Percentiles rank a stretch among this genome's conserved stretches.
Conservation (phyloP, 2,797 vertebrate species). For the Morus bassanus region DNA sequence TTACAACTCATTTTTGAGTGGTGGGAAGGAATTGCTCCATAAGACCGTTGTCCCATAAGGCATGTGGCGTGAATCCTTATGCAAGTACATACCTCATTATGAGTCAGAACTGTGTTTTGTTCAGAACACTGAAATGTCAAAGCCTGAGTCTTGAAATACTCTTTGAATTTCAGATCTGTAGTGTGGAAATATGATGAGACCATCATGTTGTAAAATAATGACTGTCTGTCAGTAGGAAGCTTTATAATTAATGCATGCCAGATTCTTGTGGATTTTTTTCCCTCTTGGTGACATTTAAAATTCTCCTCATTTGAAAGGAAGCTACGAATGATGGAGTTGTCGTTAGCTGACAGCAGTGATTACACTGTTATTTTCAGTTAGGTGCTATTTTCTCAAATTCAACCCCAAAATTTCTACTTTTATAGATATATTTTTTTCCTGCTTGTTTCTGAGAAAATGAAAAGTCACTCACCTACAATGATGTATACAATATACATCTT, state of each 20-base stretch:
- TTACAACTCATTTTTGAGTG: background rate
- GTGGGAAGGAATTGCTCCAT: background rate
- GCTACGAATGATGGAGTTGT: background rate
- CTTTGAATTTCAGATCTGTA: background rate
- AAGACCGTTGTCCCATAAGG: background rate
- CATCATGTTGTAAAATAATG: background rate
- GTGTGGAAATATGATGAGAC: background rate
- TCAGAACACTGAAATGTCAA: background rate
- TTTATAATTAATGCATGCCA: background rate
- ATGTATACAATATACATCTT: background rate
- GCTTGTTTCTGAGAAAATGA: background rate
- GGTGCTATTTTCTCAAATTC: background rate
- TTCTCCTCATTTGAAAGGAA: background rate
- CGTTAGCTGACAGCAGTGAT: background rate
- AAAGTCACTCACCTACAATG: background rate
- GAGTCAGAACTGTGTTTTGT: background rate
- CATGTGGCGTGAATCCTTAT: rapidly evolving
- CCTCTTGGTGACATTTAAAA: background rate
- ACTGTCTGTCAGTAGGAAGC: background rate
- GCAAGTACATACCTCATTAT: background rate
- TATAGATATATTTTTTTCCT: background rate
- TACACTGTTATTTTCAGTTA: background rate
- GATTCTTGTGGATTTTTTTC: background rate
- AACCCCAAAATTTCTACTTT: background rate
- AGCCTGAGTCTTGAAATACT: background rate